Percentiles rank a stretch among this genome's conserved stretches.
phyloP scores from a whole-genome alignment of 2,797 vertebrate genomes.

The Tachyglossus aculeatus region DNA sequence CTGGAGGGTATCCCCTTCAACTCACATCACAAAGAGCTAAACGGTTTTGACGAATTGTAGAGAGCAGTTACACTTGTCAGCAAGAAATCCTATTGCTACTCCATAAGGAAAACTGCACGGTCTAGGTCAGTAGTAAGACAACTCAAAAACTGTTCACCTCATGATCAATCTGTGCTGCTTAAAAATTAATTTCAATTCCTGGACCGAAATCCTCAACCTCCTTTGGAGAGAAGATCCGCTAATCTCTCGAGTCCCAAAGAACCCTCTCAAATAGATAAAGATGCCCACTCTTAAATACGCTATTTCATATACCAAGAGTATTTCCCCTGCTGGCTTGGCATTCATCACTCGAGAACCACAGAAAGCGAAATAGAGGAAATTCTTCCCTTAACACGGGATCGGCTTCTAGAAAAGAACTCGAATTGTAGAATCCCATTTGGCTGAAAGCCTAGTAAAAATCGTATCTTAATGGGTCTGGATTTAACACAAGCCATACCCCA shows the following conservation, averaged over 20 bases:
- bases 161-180: conserved; percentile 41
- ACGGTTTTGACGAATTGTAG: conserved; percentile 7
- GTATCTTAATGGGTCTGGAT: too few species aligned
- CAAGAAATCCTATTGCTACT: conserved; percentile 44
- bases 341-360: too few species aligned
- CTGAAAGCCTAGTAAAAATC: too few species aligned
- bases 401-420: too few species aligned
- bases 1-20: conserved; percentile 21
- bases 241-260: conserved; percentile 20
- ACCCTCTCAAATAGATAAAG: conserved; percentile 15
- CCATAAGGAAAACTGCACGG: conserved; percentile 27
- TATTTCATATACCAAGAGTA: too few species aligned
- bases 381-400: too few species aligned
- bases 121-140: conserved; percentile 31
- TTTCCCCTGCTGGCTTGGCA: too few species aligned
- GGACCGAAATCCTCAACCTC: too few species aligned
- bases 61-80: conserved; percentile 4
- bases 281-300: too few species aligned
- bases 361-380: too few species aligned
- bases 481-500: too few species aligned
- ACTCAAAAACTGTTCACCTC: conserved; percentile 49
- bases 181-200: conserved; percentile 51
- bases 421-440: too few species aligned
- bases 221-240: conserved; percentile 40
- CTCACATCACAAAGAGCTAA: neutral